Percentiles rank a stretch among this genome's conserved stretches.
Conservation (phyloP, 2,888 invertebrate genomes). For the Liodrosophila aerea region DNA sequence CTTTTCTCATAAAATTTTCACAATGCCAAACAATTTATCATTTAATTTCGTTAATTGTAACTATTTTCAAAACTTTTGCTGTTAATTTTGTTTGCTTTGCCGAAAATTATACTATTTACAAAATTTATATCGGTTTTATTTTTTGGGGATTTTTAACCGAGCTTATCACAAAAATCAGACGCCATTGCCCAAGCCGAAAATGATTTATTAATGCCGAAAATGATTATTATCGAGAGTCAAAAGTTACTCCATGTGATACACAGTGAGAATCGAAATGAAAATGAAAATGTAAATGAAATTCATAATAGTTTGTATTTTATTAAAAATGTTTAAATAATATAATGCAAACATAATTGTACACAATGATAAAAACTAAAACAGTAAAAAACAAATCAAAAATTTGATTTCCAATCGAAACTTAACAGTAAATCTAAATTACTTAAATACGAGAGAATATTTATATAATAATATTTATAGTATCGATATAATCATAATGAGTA, state of each 20-base stretch:
- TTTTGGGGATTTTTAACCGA: constrained; percentile 37
- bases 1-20: constrained; percentile 67
- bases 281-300: constrained; percentile 10
- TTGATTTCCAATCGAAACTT: constrained; percentile 53
- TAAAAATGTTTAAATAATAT: constrained; percentile 71
- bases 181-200: constrained; percentile 63
- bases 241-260: constrained; percentile 32
- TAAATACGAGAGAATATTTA: constrained; percentile 12
- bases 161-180: constrained; percentile 74
- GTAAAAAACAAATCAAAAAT: constrained; percentile 50
- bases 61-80: constrained; percentile 49
- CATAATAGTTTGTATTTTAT: constrained; percentile 61
- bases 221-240: constrained; percentile 13
- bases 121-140: constrained; percentile 42
- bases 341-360: constrained; percentile 62
- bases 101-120: constrained; percentile 56
- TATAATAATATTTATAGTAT: constrained; percentile 31
- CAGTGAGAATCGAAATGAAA: constrained; percentile 9
- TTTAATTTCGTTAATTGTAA: constrained; percentile 74
- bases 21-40: constrained; percentile 73
- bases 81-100: constrained; percentile 39
- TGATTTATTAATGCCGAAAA: constrained; percentile 43
- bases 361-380: constrained; percentile 55
- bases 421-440: constrained; percentile 39
- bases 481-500: constrained; percentile 59